Evolutionary conservation across 1,140 invertebrate species (phyloP), one percentile per base, ranked within the genome.

Genomic region (Drosophila mauritiana): DNA sequence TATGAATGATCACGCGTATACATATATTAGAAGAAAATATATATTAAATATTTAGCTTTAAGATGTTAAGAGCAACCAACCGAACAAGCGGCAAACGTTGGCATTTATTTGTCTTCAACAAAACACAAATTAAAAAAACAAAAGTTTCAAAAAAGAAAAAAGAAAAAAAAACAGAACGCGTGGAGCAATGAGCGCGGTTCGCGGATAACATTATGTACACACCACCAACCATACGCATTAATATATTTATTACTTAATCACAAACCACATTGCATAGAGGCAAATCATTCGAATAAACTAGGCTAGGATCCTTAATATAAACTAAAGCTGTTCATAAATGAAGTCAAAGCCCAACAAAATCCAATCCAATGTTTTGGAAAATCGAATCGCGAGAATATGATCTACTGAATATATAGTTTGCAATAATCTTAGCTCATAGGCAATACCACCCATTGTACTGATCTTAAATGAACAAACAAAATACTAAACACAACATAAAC

Each of bases 251-350:
- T 84, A 53, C 53, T 72, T 65, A 73, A 54, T 67, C 51, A 69
- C 48, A 78, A 62, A 73, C 57, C 56, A 40, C 57, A 83, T 84
- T 90, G 77, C 90, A 90, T 85, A 88, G 84, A 86, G 83, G 83
- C 83, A 86, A 53, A 49, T 53, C 37, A 73, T 59, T 59, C 37
- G 34, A 57, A 45, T 61, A 43, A 65, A 59, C 34, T 74, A 75
- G 42, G 13, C 4, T 40, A 75, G 54, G 25, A 49, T 42, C 20
- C 22, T 10, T 22, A 34, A 56, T 39, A 40, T 57, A 77, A 62
- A 78, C 64, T 53, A 77, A 69, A 77, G 72, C 59, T 75, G 72
- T 65, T 57, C 42, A 75, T 53, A 43, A 54, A 68, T 76, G 62
- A 77, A 76, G 62, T 76, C 73, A 76, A 76, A 53, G 73, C 54